A percentile compares a stretch with the other conserved stretches of the same genome.
Conservation (phyloP, 2,888 invertebrate genomes). For the Brachyopa scutellaris region DNA sequence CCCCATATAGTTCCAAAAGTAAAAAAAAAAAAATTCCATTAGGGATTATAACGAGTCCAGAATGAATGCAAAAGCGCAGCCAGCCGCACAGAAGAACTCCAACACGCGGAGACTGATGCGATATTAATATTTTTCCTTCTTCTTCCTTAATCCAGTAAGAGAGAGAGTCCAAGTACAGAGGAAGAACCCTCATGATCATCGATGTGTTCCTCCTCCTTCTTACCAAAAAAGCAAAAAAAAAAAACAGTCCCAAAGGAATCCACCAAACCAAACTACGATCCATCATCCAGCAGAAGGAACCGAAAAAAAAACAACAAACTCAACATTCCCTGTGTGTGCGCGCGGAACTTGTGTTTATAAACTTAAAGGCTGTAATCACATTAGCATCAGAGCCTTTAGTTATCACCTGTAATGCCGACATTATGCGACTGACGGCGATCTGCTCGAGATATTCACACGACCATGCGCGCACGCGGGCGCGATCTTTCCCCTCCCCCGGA, state of each 20-base stretch:
- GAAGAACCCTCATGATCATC: conserved; percentile 66
- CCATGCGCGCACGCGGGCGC: conserved; percentile 64
- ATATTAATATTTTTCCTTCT: conserved; percentile 69
- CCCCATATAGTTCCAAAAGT: conserved; percentile 51
- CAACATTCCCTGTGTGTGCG: conserved; percentile 59
- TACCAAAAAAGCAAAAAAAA: conserved; percentile 10
- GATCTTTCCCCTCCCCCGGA: conserved; percentile 47
- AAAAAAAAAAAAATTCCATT: conserved; percentile 73
- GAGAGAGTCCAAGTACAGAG: conserved; percentile 25
- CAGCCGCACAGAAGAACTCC: conserved; percentile 32
- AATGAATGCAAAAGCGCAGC: conserved; percentile 70
- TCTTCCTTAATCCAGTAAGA: conserved; percentile 59
- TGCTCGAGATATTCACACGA: conserved; percentile 72
- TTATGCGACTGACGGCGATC: conserved; percentile 70
- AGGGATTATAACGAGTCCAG: conserved; percentile 74
- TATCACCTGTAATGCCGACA: conserved; percentile 79
- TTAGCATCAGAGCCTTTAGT: conserved; percentile 81
- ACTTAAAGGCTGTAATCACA: conserved; percentile 82
- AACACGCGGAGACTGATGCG: conserved; percentile 56
- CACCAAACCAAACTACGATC: conserved; percentile 57
- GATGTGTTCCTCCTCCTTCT: conserved; percentile 64
- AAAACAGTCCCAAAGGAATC: conserved; percentile 54
- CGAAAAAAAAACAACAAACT: conserved; percentile 42
- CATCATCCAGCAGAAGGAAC: conserved; percentile 46
- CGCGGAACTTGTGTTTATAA: conserved; percentile 79